Conservation (phyloP, 2,888 invertebrate species). For the Agrotis clavis region DNA sequence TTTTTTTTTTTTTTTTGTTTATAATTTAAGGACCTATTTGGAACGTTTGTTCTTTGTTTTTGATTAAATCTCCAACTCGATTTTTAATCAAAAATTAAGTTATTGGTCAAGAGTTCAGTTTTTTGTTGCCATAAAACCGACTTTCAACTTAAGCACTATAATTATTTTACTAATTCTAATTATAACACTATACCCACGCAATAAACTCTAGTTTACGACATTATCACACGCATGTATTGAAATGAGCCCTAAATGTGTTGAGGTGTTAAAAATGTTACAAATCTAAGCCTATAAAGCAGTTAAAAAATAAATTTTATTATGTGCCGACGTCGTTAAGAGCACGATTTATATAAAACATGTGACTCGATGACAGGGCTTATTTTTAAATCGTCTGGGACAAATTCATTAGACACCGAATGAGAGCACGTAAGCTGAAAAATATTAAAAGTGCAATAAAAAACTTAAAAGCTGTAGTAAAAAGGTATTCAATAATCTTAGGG, state of each 20-base stretch:
- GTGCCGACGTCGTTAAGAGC: slow-evolving; percentile 82
- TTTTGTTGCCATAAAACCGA: slow-evolving; percentile 8
- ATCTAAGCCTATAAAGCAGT: slow-evolving; percentile 77
- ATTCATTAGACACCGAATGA: slow-evolving; percentile 74
- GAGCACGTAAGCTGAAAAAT: slow-evolving; percentile 68
- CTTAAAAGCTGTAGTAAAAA: slow-evolving; percentile 22
- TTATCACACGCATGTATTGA: slow-evolving; percentile 68
- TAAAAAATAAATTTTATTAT: slow-evolving; percentile 85
- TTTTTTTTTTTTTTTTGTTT: no score
- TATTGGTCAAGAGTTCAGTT: not conserved
- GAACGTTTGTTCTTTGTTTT: no score
- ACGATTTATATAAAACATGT: slow-evolving; percentile 85
- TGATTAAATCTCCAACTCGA: not conserved
- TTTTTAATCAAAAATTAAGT: not conserved
- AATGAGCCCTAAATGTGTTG: slow-evolving; percentile 73
- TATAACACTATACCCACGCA: slow-evolving; percentile 63
- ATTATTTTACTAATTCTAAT: slow-evolving; percentile 55
- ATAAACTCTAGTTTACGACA: slow-evolving; percentile 71
- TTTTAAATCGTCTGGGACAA: slow-evolving; percentile 78
- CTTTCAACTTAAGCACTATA: slow-evolving; percentile 19
- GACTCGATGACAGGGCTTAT: slow-evolving; percentile 83
- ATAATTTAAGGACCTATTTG: no score
- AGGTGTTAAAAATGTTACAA: slow-evolving; percentile 79
- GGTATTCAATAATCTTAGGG: not conserved
- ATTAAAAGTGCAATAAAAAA: slow-evolving; percentile 65